Percentiles rank a stretch among this genome's conserved stretches.
phyloP scores from a whole-genome alignment of 2,888 invertebrate genomes.

The Orthosia cruda region DNA sequence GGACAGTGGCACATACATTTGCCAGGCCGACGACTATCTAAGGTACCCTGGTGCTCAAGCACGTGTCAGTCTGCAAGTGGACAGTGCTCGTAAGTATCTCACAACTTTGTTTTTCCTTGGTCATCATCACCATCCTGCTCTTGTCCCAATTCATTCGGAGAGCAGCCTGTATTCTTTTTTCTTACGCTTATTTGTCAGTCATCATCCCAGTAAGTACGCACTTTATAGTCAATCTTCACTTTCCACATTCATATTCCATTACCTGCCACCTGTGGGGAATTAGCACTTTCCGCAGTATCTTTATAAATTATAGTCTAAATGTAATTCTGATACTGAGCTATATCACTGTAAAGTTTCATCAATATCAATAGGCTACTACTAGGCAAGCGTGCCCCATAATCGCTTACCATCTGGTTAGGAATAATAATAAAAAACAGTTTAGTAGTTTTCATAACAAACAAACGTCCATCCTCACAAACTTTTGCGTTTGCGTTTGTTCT shows the following conservation, averaged over 20 bases:
- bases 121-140: neutral
- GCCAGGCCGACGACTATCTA: constrained; percentile 94
- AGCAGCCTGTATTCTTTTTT: neutral
- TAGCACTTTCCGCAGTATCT: too few species aligned
- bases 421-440: too few species aligned
- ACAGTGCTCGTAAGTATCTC: constrained; percentile 93
- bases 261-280: too few species aligned
- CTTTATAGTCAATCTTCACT: neutral
- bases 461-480: too few species aligned
- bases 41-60: constrained; percentile 93
- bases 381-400: too few species aligned
- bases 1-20: constrained; percentile 96
- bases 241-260: neutral
- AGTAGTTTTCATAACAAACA: too few species aligned
- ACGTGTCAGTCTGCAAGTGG: constrained; percentile 94
- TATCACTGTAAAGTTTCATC: too few species aligned
- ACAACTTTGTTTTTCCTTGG: neutral
- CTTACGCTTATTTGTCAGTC: neutral
- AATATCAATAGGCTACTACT: too few species aligned
- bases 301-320: too few species aligned
- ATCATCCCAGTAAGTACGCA: neutral
- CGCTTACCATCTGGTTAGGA: too few species aligned
- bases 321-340: too few species aligned
- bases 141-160: neutral
- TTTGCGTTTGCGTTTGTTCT: too few species aligned